Evolutionary conservation across 2,888 invertebrate genomes (phyloP).

Genomic region (Eurytoma adleriae): DNA sequence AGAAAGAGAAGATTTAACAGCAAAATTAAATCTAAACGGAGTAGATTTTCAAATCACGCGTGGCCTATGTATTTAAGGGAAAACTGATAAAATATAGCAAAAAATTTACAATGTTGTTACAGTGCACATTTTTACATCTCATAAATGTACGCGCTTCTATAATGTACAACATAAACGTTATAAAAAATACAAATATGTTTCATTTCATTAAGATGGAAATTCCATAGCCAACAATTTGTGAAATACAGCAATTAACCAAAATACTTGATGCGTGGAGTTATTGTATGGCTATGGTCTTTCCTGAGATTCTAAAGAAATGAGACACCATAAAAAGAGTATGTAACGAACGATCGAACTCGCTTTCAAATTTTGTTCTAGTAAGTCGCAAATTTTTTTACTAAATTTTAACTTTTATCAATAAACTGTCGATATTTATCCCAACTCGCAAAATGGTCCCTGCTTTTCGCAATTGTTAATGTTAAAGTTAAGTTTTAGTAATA

Average conservation of each 20-base stretch:
- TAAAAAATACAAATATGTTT: constrained; percentile 55
- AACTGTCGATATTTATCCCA: too few species aligned
- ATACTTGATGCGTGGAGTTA: constrained; percentile 27
- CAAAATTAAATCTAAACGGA: neutral
- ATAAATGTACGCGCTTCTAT: constrained; percentile 48
- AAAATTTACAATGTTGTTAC: constrained; percentile 43
- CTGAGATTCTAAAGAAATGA: constrained; percentile 54
- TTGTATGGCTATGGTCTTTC: constrained; percentile 38
- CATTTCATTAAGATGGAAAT: constrained; percentile 33
- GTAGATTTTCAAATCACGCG: too few species aligned
- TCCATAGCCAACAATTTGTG: constrained; percentile 32
- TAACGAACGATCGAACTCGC: too few species aligned
- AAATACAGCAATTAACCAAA: constrained; percentile 34
- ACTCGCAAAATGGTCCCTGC: too few species aligned
- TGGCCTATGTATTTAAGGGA: neutral
- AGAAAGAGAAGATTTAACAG: neutral
- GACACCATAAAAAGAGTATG: constrained; percentile 8
- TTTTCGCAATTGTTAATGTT: too few species aligned
- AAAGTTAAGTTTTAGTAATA: too few species aligned
- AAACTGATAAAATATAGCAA: constrained; percentile 26
- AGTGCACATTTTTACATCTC: constrained; percentile 39
- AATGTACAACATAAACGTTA: constrained; percentile 51
- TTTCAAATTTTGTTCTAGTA: too few species aligned
- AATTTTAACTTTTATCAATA: too few species aligned
- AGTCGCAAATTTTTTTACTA: too few species aligned